Evolutionary conservation across 2,888 invertebrate genomes (phyloP).

Genomic region (Prosopocoilus inquinatus): DNA sequence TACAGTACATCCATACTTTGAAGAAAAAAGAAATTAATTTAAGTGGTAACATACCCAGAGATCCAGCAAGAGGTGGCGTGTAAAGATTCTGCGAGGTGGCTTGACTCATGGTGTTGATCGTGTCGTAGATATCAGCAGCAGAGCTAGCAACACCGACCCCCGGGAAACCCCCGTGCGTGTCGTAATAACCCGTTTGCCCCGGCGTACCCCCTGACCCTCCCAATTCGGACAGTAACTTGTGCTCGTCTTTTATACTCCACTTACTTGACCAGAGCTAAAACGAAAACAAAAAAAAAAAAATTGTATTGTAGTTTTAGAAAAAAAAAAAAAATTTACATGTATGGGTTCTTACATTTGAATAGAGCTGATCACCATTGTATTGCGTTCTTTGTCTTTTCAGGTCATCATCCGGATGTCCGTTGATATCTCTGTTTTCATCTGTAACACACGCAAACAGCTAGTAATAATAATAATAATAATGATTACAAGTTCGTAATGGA

Average conservation of each 20-base stretch:
- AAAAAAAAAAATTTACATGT: not conserved
- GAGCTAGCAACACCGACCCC: constrained; percentile 53
- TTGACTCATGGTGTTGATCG: constrained; percentile 71
- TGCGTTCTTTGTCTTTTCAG: constrained; percentile 83
- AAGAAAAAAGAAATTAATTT: not conserved
- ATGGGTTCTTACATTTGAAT: constrained; percentile 65
- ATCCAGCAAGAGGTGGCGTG: constrained; percentile 72
- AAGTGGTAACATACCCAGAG: constrained; percentile 56
- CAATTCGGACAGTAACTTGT: constrained; percentile 81
- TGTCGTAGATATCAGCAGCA: constrained; percentile 62
- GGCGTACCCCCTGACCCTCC: constrained; percentile 54
- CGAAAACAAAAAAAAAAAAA: constrained; percentile 13
- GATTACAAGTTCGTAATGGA: not conserved
- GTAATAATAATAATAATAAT: not conserved
- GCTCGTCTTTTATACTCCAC: constrained; percentile 90
- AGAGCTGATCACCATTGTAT: constrained; percentile 87
- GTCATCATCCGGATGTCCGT: constrained; percentile 85
- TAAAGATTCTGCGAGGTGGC: constrained; percentile 72
- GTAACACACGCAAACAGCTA: constrained; percentile 42
- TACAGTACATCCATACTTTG: not conserved
- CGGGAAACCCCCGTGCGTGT: constrained; percentile 57
- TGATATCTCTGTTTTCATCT: constrained; percentile 88
- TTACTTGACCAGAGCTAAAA: constrained; percentile 84
- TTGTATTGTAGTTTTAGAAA: too few species aligned
- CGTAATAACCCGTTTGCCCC: constrained; percentile 56